Percentiles rank a stretch among this genome's conserved stretches.
These are phyloP conservation scores for Oryzias javanicus DNA, from an alignment of 2,113 vertebrate genomes.

Conservation along the genomic window DNA sequence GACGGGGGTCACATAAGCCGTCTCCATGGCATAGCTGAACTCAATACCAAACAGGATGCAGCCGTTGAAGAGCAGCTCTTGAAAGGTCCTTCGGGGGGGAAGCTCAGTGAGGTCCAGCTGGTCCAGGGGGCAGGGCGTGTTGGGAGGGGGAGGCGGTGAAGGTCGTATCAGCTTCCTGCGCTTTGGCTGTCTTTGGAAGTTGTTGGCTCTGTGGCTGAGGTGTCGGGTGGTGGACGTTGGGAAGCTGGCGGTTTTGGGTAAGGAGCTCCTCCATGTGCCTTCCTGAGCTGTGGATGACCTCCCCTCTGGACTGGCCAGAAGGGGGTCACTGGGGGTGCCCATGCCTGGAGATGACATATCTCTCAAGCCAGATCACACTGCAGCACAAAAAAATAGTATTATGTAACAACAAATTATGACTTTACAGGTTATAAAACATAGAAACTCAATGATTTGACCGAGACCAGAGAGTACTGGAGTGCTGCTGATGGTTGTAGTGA, in stretches of 20 bases:
- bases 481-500: conserved; percentile 9
- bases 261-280: conserved; percentile 78
- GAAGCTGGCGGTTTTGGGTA: conserved; percentile 80
- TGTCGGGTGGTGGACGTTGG: conserved; percentile 82
- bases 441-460: conserved; percentile 31
- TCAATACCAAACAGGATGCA: conserved; percentile 95
- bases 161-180: conserved; percentile 87
- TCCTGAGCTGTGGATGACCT: conserved; percentile 78
- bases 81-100: conserved; percentile 87
- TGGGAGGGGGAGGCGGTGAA: conserved; percentile 90
- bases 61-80: conserved; percentile 91
- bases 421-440: neutral
- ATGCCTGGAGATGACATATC: conserved; percentile 84
- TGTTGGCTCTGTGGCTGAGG: conserved; percentile 96
- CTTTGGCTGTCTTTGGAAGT: conserved; percentile 95
- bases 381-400: conserved; percentile 23
- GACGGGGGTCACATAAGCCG: conserved; percentile 93
- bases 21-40: conserved; percentile 99
- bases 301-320: conserved; percentile 75
- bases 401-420: conserved; percentile 8
- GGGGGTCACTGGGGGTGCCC: conserved; percentile 80
- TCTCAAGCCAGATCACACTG: conserved; percentile 58
- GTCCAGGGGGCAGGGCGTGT: conserved; percentile 90
- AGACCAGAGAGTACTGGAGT: neutral
- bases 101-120: conserved; percentile 86